These are phyloP conservation scores for Aurelia sp. DNA, from an alignment of 30 jellyfish, hydroid and myxozoan species.

Conservation along the genomic window DNA sequence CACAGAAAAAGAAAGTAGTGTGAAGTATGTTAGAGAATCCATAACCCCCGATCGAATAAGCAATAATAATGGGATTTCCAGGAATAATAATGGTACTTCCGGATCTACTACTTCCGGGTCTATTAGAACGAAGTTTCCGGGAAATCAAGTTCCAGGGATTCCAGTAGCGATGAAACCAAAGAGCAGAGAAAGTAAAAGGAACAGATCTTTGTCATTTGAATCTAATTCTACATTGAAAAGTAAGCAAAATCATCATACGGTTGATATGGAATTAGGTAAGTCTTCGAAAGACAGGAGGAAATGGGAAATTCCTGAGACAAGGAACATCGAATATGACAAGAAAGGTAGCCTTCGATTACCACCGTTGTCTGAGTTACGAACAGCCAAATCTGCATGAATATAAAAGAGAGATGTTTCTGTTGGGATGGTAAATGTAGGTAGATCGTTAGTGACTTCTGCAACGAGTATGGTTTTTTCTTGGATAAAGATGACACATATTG, in stretches of 20 bases:
- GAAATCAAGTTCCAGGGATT: slow-evolving; percentile 18
- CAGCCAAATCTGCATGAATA: slow-evolving; percentile 28
- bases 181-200: slow-evolving; percentile 13
- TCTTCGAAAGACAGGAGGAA: slow-evolving; percentile 32
- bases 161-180: slow-evolving; percentile 23
- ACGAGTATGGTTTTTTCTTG: too few relatives aligned
- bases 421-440: too few relatives aligned
- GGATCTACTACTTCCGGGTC: too few relatives aligned
- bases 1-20: too few relatives aligned
- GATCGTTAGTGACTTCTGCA: too few relatives aligned
- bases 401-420: too few relatives aligned
- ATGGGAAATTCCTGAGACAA: slow-evolving; percentile 48
- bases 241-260: neutral
- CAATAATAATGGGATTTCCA: too few relatives aligned
- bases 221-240: neutral
- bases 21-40: too few relatives aligned
- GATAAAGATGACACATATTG: too few relatives aligned
- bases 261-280: slow-evolving; percentile 11
- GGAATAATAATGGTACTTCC: too few relatives aligned
- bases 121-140: neutral
- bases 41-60: too few relatives aligned
- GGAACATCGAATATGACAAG: slow-evolving; percentile 24
- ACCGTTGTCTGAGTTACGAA: slow-evolving; percentile 16
- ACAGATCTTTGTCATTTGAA: neutral
- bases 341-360: slow-evolving; percentile 44